phyloP scores from a whole-genome alignment of 2,888 invertebrate genomes.

The Gisinianus flammeolus region DNA sequence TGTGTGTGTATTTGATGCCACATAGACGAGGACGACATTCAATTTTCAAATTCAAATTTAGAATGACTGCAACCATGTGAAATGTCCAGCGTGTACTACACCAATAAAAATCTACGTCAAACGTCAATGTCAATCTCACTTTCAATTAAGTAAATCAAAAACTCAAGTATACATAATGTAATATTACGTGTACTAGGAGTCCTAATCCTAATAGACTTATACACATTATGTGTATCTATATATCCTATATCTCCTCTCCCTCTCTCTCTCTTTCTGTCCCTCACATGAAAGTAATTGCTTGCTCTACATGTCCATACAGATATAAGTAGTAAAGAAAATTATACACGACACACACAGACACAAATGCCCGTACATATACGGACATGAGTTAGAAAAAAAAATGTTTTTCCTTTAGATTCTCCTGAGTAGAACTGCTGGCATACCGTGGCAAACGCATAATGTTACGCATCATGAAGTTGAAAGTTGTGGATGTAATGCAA shows the following conservation, averaged over 20 bases:
- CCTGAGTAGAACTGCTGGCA: background rate
- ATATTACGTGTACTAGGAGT: too few species aligned
- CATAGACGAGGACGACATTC: background rate
- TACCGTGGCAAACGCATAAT: background rate
- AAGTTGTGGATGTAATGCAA: background rate
- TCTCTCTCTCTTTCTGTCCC: background rate
- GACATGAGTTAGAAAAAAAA: too few species aligned
- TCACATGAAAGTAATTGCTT: background rate
- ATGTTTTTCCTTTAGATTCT: too few species aligned
- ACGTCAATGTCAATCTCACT: slow-evolving; percentile 3
- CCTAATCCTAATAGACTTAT: too few species aligned
- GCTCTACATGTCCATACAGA: background rate
- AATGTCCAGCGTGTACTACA: background rate
- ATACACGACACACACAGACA: background rate
- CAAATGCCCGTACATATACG: background rate
- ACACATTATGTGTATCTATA: too few species aligned
- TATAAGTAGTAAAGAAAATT: background rate
- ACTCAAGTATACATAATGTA: background rate
- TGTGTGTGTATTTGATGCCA: background rate
- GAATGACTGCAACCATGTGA: too few species aligned
- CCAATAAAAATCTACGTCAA: background rate
- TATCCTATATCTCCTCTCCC: background rate
- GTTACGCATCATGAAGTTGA: background rate
- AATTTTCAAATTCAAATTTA: background rate
- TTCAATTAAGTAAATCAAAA: slow-evolving; percentile 1